Evolutionary conservation across 2,888 invertebrate genomes (phyloP), one percentile per base, ranked within the genome.

Genomic region (Trissoscelio sp.): DNA sequence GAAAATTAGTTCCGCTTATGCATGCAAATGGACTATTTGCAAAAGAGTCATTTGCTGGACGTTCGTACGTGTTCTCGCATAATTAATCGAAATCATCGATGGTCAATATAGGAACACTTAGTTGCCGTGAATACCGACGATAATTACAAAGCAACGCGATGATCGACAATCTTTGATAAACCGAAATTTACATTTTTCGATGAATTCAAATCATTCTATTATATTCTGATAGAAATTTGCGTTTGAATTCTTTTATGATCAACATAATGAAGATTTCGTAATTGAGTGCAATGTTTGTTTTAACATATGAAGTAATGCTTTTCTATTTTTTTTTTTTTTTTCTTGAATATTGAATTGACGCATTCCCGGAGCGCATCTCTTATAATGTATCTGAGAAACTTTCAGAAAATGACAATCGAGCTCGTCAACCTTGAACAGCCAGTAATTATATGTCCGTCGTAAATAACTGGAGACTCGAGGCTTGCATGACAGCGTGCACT

Each of bases 381-480:
- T 37, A 28, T 34, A 72, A 66, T 46, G 66, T 28, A 67, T 69
- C 75, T 75, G 66, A 67, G 79, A 87, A 87, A 88, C 86, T 88
- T 83, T 83, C 80, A 83, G 84, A 84, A 87, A 87, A 86, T 87
- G 87, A 84, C 86, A 82, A 86, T 80, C 83, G 79, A 83, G 86
- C 82, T 78, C 83, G 84, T 79, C 83, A 87, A 74, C 88, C 88
- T 88, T 88, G 86, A 85, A 85, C 84, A 83, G 81, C 79, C 82
- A 74, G 84, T 85, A 87, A 88, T 87, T 88, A 86, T 85, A 85
- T 74, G 85, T 86, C 83, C 84, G 82, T 84, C 81, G 84, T 84
- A 84, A 86, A 87, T 83, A 85, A 86, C 83, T 85, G 81, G 79
- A 85, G 86, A 84, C 86, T 70, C 55, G 84, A 79, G 75, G 53